phyloP scores from a whole-genome alignment of 2,113 vertebrate genomes.

The Puffinus mauretanicus region DNA sequence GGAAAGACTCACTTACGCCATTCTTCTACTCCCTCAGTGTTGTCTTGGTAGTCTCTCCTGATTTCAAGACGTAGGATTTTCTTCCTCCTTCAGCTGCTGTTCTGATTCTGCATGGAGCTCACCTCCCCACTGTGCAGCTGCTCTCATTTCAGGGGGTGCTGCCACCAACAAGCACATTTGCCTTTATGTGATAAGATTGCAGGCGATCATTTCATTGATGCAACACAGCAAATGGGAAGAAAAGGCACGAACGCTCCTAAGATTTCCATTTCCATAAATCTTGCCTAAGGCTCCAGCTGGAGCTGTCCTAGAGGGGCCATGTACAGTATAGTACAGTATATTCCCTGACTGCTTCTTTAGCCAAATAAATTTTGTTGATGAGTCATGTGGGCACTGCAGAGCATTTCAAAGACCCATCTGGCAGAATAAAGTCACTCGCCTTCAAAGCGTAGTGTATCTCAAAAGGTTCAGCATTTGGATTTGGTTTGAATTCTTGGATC shows the following conservation, averaged over 20 bases:
- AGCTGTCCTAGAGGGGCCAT: constrained; percentile 36
- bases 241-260: neutral
- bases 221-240: neutral
- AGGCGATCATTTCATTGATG: neutral
- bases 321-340: constrained; percentile 54
- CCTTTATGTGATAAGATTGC: neutral
- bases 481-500: constrained; percentile 58
- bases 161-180: neutral
- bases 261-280: constrained; percentile 61
- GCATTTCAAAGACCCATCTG: constrained; percentile 60
- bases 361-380: constrained; percentile 61
- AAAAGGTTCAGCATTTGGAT: constrained; percentile 53
- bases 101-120: neutral
- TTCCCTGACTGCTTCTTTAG: constrained; percentile 41
- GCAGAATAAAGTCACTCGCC: constrained; percentile 47
- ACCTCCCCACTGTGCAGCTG: neutral
- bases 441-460: constrained; percentile 37
- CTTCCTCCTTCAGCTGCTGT: neutral
- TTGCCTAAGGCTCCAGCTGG: constrained; percentile 58
- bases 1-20: neutral
- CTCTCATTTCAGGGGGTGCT: neutral
- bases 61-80: neutral
- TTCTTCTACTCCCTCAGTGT: neutral
- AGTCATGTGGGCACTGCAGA: constrained; percentile 43
- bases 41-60: neutral